A percentile compares a stretch with the other conserved stretches of the same genome.
phyloP scores from a whole-genome alignment of 2,797 vertebrate species.

The Percopsis omiscomaycus region DNA sequence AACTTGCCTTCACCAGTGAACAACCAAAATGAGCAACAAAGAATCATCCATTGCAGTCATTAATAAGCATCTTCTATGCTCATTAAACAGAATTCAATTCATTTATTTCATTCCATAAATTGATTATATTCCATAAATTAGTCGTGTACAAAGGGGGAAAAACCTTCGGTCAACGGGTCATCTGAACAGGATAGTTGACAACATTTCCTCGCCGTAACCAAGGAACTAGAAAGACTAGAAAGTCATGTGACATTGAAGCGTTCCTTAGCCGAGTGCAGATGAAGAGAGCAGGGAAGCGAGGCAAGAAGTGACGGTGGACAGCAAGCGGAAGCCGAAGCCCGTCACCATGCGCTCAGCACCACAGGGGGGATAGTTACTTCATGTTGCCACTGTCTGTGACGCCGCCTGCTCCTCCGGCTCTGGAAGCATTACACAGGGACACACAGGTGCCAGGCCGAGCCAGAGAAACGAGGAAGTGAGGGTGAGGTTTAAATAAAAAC shows the following conservation, averaged over 20 bases:
- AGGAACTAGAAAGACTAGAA: conserved; percentile 18
- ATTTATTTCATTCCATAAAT: no score
- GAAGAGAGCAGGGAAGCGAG: conserved; percentile 16
- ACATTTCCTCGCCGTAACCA: conserved; percentile 34
- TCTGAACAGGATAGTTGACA: conserved; percentile 22
- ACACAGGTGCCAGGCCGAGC: conserved; percentile 78
- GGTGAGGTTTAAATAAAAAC: conserved; percentile 42
- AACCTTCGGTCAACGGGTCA: conserved; percentile 40
- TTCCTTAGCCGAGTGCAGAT: conserved; percentile 32
- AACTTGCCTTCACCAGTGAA: background rate
- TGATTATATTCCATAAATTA: conserved; percentile 42
- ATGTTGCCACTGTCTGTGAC: conserved; percentile 83
- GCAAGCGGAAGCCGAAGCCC: conserved; percentile 79
- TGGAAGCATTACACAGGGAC: conserved; percentile 81
- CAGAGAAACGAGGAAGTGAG: conserved; percentile 50
- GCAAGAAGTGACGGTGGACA: conserved; percentile 34
- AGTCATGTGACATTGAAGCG: no score
- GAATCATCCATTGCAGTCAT: conserved; percentile 24
- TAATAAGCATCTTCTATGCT: conserved; percentile 34
- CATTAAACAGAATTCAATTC: conserved; percentile 71
- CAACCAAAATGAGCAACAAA: conserved; percentile 29
- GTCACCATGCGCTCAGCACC: conserved; percentile 83
- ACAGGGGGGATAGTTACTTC: conserved; percentile 91
- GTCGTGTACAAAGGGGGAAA: conserved; percentile 54
- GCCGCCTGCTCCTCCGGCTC: conserved; percentile 82